Evolutionary conservation across 2,113 vertebrate species (phyloP).

Genomic region (Falco punctatus): DNA sequence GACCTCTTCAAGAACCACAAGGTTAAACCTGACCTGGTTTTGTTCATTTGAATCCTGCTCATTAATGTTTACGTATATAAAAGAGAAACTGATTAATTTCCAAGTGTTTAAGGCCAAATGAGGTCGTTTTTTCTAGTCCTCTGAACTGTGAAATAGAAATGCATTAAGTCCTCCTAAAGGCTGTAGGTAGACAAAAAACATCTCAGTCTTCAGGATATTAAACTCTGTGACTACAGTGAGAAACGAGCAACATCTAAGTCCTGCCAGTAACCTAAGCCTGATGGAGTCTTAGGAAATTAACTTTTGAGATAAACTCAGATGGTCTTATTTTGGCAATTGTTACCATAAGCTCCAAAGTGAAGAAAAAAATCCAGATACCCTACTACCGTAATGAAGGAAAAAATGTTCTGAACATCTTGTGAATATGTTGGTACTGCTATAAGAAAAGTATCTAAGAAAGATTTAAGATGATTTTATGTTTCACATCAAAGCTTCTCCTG

Average conservation of each 20-base stretch:
- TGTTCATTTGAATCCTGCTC: background rate
- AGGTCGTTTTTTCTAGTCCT: background rate
- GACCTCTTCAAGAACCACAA: background rate
- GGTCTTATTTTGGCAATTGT: background rate
- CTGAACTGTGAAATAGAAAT: background rate
- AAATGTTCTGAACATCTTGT: background rate
- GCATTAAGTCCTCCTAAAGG: background rate
- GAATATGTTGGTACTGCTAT: background rate
- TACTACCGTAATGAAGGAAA: background rate
- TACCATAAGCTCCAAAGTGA: background rate
- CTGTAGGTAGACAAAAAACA: background rate
- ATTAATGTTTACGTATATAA: background rate
- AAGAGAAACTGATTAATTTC: background rate
- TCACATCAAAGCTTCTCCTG: background rate
- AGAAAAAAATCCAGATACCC: accelerated
- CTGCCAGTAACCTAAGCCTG: background rate
- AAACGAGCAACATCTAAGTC: background rate
- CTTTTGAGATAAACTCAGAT: background rate
- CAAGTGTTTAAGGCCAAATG: background rate
- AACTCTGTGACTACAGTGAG: background rate
- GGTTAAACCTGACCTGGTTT: background rate
- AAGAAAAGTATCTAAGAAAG: background rate
- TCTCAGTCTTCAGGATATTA: background rate
- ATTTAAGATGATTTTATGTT: background rate
- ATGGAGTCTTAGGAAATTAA: background rate